Percentiles rank a stretch among this genome's conserved stretches.
phyloP scores from a whole-genome alignment of 2,797 vertebrate species.

The Xiphophorus birchmanni region DNA sequence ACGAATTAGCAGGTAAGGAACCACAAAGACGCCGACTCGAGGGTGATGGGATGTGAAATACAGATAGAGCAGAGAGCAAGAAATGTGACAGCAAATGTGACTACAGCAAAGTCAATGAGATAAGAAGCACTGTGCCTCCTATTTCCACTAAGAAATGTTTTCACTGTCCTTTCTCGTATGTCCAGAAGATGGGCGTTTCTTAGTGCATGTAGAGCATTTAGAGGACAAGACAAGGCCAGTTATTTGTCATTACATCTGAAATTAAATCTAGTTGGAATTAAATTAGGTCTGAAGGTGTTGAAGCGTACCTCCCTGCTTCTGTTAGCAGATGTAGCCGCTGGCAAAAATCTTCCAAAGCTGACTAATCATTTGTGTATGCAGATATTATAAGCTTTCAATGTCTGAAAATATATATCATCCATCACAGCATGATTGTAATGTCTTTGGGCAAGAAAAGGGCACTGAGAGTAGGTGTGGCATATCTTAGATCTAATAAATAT shows the following conservation, averaged over 20 bases:
- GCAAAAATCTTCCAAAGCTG: constrained; percentile 63
- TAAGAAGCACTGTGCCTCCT: constrained; percentile 30
- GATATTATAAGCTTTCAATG: constrained; percentile 74
- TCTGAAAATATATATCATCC: constrained; percentile 77
- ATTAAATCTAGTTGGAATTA: background rate
- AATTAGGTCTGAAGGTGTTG: constrained; percentile 36
- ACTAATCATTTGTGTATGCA: constrained; percentile 77
- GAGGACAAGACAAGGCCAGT: constrained; percentile 62
- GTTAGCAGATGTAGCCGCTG: constrained; percentile 52
- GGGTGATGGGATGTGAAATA: constrained; percentile 62
- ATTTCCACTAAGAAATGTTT: constrained; percentile 40
- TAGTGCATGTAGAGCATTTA: constrained; percentile 45
- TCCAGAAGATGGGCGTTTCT: constrained; percentile 22
- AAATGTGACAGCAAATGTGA: constrained; percentile 25
- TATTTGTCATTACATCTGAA: constrained; percentile 43
- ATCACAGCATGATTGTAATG: constrained; percentile 71
- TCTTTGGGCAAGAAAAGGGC: constrained; percentile 75
- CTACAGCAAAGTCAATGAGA: constrained; percentile 46
- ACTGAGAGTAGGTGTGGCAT: constrained; percentile 71
- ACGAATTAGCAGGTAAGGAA: constrained; percentile 54
- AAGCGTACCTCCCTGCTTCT: constrained; percentile 14
- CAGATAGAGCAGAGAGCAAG: constrained; percentile 45
- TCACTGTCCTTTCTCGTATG: constrained; percentile 6
- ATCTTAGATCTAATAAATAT: constrained; percentile 80
- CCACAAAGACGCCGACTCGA: constrained; percentile 47